Conservation (phyloP, 2,888 invertebrate species). For the Agrotis clavis region DNA sequence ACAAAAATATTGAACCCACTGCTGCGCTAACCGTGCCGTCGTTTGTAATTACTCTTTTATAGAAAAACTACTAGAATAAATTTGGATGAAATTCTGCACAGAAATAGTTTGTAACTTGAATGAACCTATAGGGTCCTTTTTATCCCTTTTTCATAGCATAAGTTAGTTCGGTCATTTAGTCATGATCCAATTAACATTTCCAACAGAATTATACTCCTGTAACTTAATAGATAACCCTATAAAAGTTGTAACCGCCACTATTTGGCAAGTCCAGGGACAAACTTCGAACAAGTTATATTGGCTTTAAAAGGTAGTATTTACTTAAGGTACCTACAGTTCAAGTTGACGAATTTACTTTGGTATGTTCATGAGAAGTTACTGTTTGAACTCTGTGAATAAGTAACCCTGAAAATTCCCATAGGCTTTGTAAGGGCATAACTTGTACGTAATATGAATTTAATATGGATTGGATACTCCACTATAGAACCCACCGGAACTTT, state of each 20-base stretch:
- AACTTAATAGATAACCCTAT: neutral
- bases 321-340: constrained; percentile 15
- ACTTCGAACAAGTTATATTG: constrained; percentile 47
- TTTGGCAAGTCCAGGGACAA: constrained; percentile 35
- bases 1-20: too few species aligned
- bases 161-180: too few species aligned
- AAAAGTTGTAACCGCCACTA: constrained; percentile 28
- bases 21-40: too few species aligned
- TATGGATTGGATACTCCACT: neutral
- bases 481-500: neutral
- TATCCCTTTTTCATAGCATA: too few species aligned
- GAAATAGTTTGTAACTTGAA: too few species aligned
- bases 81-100: too few species aligned
- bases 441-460: neutral
- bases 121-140: too few species aligned
- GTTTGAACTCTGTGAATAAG: constrained; percentile 28
- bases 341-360: constrained; percentile 20
- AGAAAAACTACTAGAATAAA: too few species aligned
- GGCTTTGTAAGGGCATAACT: neutral
- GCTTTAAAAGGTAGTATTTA: constrained; percentile 57
- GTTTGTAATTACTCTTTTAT: too few species aligned
- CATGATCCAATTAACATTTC: too few species aligned
- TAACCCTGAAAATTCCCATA: constrained; percentile 12
- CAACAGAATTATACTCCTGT: constrained; percentile 2
- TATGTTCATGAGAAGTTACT: constrained; percentile 13